These are phyloP conservation scores for Cavia porcellus DNA, from an alignment of 2,113 vertebrate species.

Conservation along the genomic window DNA sequence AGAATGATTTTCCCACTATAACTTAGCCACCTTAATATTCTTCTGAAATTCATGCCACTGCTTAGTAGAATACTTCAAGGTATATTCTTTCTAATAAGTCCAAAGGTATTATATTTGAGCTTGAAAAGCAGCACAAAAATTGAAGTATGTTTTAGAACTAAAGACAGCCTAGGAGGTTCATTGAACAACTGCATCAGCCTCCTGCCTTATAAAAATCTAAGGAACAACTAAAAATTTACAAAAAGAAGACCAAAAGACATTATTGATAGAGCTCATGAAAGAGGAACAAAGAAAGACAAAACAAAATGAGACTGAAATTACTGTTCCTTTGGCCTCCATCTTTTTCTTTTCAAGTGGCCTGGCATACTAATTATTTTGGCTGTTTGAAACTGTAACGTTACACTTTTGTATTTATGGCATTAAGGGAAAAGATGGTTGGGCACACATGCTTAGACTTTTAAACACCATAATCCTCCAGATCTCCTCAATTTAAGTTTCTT, in stretches of 20 bases:
- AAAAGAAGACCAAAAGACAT: background rate
- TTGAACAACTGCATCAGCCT: background rate
- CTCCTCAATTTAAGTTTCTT: background rate
- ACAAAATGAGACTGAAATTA: background rate
- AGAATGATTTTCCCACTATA: background rate
- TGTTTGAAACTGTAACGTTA: background rate
- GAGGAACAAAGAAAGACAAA: background rate
- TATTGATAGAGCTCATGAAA: background rate
- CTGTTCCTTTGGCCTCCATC: background rate
- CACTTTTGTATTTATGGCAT: background rate
- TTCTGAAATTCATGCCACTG: constrained; percentile 47
- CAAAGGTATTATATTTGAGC: background rate
- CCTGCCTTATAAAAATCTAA: background rate
- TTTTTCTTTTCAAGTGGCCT: background rate
- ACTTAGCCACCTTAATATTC: background rate
- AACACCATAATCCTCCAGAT: background rate
- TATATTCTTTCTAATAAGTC: constrained; percentile 54
- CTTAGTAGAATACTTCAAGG: background rate
- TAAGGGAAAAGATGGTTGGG: background rate
- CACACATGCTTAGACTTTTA: background rate
- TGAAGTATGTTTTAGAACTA: constrained; percentile 29
- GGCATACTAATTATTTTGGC: background rate
- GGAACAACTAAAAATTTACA: background rate
- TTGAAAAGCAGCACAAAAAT: constrained; percentile 43
- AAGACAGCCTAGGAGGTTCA: background rate